These are phyloP conservation scores for Andrena trimmerana DNA, from an alignment of 2,888 invertebrate genomes.

Conservation along the genomic window DNA sequence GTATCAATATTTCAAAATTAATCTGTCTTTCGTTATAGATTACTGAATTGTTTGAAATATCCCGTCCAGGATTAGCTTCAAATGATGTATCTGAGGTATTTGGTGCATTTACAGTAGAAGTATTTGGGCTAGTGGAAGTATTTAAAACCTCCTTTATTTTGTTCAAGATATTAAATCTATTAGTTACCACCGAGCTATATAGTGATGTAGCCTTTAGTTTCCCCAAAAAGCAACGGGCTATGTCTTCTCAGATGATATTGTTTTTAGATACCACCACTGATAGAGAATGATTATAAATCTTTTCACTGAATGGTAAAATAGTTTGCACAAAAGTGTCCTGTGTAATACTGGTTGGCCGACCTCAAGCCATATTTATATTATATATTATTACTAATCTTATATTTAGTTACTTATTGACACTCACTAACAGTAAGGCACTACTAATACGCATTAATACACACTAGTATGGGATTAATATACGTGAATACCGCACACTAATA, in stretches of 20 bases:
- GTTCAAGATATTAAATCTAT: background rate
- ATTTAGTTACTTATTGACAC: constrained; percentile 3
- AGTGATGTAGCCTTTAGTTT: background rate
- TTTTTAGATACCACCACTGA: background rate
- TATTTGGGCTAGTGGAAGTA: background rate
- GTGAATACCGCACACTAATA: no score
- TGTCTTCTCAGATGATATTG: no score
- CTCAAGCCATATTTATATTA: background rate
- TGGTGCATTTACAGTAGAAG: background rate
- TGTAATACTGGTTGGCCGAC: background rate
- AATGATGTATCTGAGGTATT: background rate
- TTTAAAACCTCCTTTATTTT: constrained; percentile 4
- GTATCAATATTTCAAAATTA: constrained; percentile 5
- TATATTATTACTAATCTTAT: constrained; percentile 2
- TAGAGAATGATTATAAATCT: background rate
- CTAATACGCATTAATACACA: no score
- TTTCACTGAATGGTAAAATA: background rate
- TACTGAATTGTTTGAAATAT: background rate
- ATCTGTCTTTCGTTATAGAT: background rate
- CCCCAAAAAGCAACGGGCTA: constrained; percentile 3
- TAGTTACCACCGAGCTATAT: background rate
- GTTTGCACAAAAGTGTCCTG: constrained; percentile 3
- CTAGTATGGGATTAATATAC: no score
- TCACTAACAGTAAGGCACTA: background rate
- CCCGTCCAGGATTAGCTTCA: background rate